Base-by-base conservation (phyloP, 2,113 vertebrate genomes). In the Gallinago media region DNA sequence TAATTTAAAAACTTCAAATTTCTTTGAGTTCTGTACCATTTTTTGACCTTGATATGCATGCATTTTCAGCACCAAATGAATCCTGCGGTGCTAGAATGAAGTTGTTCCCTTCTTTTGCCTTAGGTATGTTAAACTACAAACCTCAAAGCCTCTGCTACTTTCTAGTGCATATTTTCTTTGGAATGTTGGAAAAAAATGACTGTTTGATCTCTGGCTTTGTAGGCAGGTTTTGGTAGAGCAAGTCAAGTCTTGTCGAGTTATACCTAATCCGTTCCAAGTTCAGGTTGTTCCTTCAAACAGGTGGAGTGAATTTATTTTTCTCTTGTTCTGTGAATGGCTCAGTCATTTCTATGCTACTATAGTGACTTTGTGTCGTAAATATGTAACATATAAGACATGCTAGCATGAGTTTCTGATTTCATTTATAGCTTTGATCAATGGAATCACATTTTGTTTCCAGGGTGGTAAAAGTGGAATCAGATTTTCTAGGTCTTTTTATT, bases 281-380 rank as follows among this genome's bases (percentile, higher is more conserved):
- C 42, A 71, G 34, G 32, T 66, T 95, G 38, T 15, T 93, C 47
- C 26, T 83, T 93, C 59, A 94, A 79, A 76, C n/a, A 83, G 74
- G 54, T 76, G 58, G 71, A 66, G 14, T 88, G 62, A 73, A 79
- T 86, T 91, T 91, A 23, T 87, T 94, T 93, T 83, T 71, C 75
- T 94, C 81, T 70, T 76, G 26, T 80, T 93, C 61, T 86, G 19
- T 86, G 68, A 88, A 71, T 74, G 68, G 34, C 22, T 92, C 38
- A 66, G 44, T 90, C 84, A 71, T 73, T 92, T 96, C 74, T 84
- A 5, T 76, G 66, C 62, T 76, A 82, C 36, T 89, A 7, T 72
- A 68, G 42, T 72, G 78, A 82, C 62, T 85, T 93, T 76, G 36
- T 12, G n/a, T 59, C 36, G 74, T 76, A 88, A 82, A 93, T 79